Base-by-base conservation (phyloP, 2,113 vertebrate species). In the Equus quagga region DNA sequence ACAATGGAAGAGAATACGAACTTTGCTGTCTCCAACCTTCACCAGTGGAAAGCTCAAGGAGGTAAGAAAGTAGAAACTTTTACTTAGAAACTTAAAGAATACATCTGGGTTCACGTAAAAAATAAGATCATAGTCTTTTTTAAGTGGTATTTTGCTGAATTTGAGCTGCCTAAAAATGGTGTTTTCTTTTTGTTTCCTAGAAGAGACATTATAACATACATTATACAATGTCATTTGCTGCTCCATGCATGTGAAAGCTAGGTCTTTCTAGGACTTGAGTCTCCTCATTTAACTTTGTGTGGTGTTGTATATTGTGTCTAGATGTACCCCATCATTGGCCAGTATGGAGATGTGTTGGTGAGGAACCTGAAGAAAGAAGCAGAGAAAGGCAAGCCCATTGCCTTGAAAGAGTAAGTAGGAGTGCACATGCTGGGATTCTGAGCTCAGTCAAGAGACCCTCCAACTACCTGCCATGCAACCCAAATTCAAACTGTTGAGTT, bases 1-100 rank as follows among this genome's bases (percentile, higher is more conserved):
- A 0, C 62, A 99, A 0, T 99, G 99, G 99, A 99, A 98, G 95
- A 98, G 99, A 97, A 95, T 99, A 31, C 98, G 99, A 0, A 98
- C 98, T 0, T 64, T 99, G n/a, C 98, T 99, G 17, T 99, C 99
- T 0, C 99, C 99, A 49, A 98, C 99, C 9, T 99, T 99, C 98
- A 99, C 99, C 96, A 99, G 99, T 0, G 99, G 99, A 44, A 99
- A 99, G 67, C 98, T 99, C 19, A 99, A 99, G 96, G 99, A 99
- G 98, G 99, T 99, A 96, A 98, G 80, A 3, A 67, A 82, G 51
- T 54, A 65, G 56, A 73, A 65, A 41, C 0, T 46, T n/a, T 46
- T 73, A 6, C 6, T 17, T 76, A 49, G n/a, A 69, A 67, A 95
- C 1, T 33, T 28, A 51, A 23, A 14, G 11, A 67, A 76, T 80